A percentile compares a stretch with the other conserved stretches of the same genome.
These are phyloP conservation scores for Agonum fuliginosum DNA, from an alignment of 2,888 invertebrate species.

Conservation along the genomic window DNA sequence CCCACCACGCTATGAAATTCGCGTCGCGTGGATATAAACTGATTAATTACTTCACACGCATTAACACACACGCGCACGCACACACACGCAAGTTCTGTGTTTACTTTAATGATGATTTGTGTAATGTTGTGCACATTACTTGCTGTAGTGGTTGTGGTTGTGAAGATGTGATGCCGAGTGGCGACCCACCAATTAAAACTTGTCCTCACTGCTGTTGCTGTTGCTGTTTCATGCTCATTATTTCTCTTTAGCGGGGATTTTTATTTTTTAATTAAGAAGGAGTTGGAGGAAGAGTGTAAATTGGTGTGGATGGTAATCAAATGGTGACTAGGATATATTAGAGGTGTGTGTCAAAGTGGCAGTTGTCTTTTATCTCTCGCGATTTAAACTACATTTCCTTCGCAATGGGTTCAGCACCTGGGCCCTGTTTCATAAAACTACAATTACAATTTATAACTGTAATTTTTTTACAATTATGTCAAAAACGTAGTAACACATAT, in stretches of 20 bases:
- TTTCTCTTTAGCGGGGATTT: background rate
- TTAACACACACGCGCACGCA: background rate
- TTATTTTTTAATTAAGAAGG: background rate
- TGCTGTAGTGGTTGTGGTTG: background rate
- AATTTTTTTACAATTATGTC: too few relatives aligned
- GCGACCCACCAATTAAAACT: conserved; percentile 3
- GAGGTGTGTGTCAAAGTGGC: too few relatives aligned
- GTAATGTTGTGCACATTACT: too few relatives aligned
- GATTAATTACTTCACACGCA: conserved; percentile 1
- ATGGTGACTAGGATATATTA: too few relatives aligned
- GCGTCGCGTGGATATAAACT: background rate
- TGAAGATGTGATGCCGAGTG: background rate
- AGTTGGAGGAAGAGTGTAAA: too few relatives aligned
- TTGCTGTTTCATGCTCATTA: background rate
- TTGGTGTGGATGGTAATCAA: background rate
- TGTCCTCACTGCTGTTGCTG: background rate
- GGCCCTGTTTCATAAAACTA: too few relatives aligned
- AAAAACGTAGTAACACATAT: too few relatives aligned
- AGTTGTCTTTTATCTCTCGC: too few relatives aligned
- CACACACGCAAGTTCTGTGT: background rate
- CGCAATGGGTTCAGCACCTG: too few relatives aligned
- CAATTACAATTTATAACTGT: too few relatives aligned
- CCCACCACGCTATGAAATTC: too few relatives aligned
- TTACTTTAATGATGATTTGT: conserved; percentile 43
- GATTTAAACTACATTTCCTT: too few relatives aligned